phyloP scores from a whole-genome alignment of 30 jellyfish, hydroid and myxozoan species.

The Aurelia coerulea region DNA sequence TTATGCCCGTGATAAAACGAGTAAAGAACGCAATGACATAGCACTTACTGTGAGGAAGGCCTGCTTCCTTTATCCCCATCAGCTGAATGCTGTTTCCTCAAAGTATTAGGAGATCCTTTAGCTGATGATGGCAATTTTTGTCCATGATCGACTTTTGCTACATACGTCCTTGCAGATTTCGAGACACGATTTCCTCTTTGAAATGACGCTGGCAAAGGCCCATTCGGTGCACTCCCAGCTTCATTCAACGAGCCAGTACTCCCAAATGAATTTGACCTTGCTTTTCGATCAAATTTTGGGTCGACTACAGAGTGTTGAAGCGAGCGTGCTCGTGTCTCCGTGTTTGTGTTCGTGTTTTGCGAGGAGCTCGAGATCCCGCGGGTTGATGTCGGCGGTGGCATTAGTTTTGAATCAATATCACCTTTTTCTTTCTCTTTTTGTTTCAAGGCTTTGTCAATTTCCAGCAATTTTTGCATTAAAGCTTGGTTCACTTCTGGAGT shows the following conservation, averaged over 20 bases:
- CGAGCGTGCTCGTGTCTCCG: conserved; percentile 59
- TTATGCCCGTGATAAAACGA: too few species aligned
- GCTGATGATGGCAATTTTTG: conserved; percentile 60
- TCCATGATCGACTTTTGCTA: conserved; percentile 48
- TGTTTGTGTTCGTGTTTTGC: conserved; percentile 23
- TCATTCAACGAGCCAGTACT: conserved; percentile 89
- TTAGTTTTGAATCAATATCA: conserved; percentile 65
- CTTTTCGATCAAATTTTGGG: neutral
- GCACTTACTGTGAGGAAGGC: conserved; percentile 56
- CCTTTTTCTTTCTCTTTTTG: conserved; percentile 50
- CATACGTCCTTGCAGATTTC: conserved; percentile 83
- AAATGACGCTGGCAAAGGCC: conserved; percentile 71
- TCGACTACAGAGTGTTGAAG: conserved; percentile 15
- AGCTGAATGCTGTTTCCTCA: conserved; percentile 40
- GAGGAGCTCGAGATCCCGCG: conserved; percentile 61
- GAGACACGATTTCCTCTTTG: conserved; percentile 85
- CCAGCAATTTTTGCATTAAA: conserved; percentile 78
- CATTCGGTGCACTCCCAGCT: conserved; percentile 33
- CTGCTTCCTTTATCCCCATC: conserved; percentile 57
- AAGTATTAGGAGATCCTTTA: conserved; percentile 59
- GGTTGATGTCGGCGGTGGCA: conserved; percentile 93
- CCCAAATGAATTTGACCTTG: conserved; percentile 66
- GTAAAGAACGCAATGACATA: conserved; percentile 10
- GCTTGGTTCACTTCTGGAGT: conserved; percentile 67
- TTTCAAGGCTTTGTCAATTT: conserved; percentile 79